Base-by-base conservation (phyloP, 2,797 vertebrate species). In the Enteromius afrohamiltoni region DNA sequence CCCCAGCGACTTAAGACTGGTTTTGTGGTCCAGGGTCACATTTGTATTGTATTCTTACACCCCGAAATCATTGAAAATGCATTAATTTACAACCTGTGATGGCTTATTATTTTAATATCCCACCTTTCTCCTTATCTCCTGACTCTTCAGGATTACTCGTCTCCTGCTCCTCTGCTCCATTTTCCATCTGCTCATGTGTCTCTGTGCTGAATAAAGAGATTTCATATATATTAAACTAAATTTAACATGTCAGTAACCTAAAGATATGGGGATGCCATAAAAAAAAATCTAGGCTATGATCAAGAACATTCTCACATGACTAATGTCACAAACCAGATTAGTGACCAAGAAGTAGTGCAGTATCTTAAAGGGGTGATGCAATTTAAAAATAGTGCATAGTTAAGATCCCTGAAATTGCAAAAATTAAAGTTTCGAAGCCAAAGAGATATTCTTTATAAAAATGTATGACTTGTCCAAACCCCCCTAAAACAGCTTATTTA, bases 201-300 rank as follows among this genome's bases (percentile, higher is more conserved):
- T 92, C 92, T 23, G 87, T 85, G 70, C 94, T 95, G 87, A 21
- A 82, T 2, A 2, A 13, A 74, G 1, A 77, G 4, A 76, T 58
- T 77, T 68, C 17, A 68, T n/a, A 53, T 53, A 9, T 68, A 29
- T 83, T 31, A n/a, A 21, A 31, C 3, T 16, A n/a, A 5, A 49
- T 64, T 9, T 16, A 34, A 65, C 60, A 78, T n/a, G 3, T 76
- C 53, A 64, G 17, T 21, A 6, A 21, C 37, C 47, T 62, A 1
- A 29, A 34, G 19, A 13, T 37, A n/a, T 14, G 19, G n/a, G 19
- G 49, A 74, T 37, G 11, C 21, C 17, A 10, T 74, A 14, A 34
- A 64, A 4, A 4, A 19, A 40, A 76, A 45, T 58, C 51, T 26
- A 58, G 31, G 53, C 13, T 21, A 6, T 37, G 21, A 73, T 49